Evolutionary conservation across 1,140 invertebrate species (phyloP).

Genomic region (Drosophila mayri): DNA sequence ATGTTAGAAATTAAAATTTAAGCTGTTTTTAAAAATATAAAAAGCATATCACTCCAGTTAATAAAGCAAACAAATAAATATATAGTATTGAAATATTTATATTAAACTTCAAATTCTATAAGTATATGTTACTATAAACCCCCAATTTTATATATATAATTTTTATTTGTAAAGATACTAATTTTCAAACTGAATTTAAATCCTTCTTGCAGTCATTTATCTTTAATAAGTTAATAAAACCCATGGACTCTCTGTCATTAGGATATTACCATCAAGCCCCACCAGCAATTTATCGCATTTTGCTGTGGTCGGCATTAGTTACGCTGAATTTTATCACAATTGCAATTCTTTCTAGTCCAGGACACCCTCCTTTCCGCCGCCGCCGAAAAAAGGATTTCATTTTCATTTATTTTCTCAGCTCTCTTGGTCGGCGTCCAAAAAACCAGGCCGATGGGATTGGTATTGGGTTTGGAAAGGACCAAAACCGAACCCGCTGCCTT

Average conservation of each 20-base stretch:
- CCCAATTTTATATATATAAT: not conserved
- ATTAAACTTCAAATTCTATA: not conserved
- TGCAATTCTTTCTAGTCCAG: slow-evolving; percentile 72
- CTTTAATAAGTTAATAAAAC: not conserved
- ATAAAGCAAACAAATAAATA: not conserved
- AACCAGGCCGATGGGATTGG: slow-evolving; percentile 35
- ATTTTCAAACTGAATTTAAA: not conserved
- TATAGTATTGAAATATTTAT: no score
- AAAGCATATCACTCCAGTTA: not conserved
- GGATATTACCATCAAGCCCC: slow-evolving; percentile 45
- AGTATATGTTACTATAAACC: not conserved
- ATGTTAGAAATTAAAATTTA: not conserved
- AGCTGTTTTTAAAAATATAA: not conserved
- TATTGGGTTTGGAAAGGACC: not conserved
- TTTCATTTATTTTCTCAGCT: slow-evolving; percentile 37
- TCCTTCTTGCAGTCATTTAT: no score
- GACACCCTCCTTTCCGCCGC: slow-evolving; percentile 2
- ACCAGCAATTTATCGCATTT: slow-evolving; percentile 78
- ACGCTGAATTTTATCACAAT: slow-evolving; percentile 83
- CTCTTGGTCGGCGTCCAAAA: slow-evolving; percentile 63
- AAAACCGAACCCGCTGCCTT: slow-evolving; percentile 41
- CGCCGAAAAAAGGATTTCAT: slow-evolving; percentile 48
- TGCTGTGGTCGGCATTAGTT: slow-evolving; percentile 81
- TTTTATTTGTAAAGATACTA: no score
- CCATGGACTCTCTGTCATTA: slow-evolving; percentile 9